These are phyloP conservation scores for Eospalax fontanierii DNA, from an alignment of 2,797 vertebrate species.

Conservation along the genomic window DNA sequence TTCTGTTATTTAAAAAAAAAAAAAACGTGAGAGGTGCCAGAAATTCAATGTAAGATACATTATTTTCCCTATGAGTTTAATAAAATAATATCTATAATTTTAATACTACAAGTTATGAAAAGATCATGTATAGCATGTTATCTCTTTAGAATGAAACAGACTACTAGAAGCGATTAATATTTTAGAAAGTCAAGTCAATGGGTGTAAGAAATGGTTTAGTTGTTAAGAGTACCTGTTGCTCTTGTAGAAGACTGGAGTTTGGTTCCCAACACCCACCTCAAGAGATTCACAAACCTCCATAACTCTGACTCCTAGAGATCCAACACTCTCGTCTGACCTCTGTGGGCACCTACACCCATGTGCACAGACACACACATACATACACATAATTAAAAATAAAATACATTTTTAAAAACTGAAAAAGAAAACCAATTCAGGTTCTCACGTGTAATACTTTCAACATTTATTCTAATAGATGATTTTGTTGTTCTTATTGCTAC, in stretches of 20 bases:
- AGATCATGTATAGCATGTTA: neutral
- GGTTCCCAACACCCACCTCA: neutral
- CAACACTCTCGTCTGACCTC: neutral
- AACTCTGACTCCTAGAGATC: neutral
- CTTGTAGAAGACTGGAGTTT: neutral
- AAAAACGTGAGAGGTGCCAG: neutral
- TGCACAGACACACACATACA: neutral
- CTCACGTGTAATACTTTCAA: neutral
- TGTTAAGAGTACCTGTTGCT: neutral
- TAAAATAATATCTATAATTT: neutral
- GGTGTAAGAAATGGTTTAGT: neutral
- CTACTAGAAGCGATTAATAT: neutral
- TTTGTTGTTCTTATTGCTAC: neutral
- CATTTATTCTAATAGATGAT: neutral
- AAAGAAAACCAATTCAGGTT: neutral
- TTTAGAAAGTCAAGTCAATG: constrained; percentile 16
- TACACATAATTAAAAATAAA: neutral
- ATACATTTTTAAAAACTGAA: neutral
- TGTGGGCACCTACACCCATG: neutral
- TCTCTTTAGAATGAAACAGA: neutral
- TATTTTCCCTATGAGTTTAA: neutral
- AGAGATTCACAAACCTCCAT: neutral
- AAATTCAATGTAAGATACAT: neutral
- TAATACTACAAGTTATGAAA: neutral
- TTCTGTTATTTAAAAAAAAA: neutral